Evolutionary conservation across 2,113 vertebrate genomes (phyloP).

Genomic region (Pungitius pungitius): DNA sequence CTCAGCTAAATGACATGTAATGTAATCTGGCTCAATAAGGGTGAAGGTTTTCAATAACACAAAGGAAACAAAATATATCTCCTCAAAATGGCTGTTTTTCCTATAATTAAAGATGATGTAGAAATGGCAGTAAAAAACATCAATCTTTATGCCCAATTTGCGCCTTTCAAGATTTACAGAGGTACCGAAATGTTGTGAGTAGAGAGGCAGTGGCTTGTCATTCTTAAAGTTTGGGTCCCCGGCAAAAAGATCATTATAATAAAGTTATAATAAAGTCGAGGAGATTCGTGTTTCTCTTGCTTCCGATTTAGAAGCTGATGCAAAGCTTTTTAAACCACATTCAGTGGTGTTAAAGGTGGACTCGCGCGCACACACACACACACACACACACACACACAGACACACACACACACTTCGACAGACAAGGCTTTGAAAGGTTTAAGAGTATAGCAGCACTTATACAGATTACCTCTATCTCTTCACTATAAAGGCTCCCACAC

Average conservation of each 20-base stretch:
- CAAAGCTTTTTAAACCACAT: slow-evolving; percentile 45
- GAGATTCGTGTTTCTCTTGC: slow-evolving; percentile 5
- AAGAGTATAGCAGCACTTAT: slow-evolving; percentile 76
- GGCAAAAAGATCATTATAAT: too few species aligned
- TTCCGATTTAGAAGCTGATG: slow-evolving; percentile 33
- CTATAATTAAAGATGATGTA: neutral
- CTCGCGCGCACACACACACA: slow-evolving; percentile 25
- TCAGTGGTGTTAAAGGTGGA: slow-evolving; percentile 24
- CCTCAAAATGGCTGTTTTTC: neutral
- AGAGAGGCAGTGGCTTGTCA: neutral
- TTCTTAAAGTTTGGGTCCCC: neutral
- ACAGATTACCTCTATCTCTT: slow-evolving; percentile 77
- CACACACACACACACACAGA: slow-evolving; percentile 27
- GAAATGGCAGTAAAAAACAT: neutral
- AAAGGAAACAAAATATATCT: neutral
- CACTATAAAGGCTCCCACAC: slow-evolving; percentile 52
- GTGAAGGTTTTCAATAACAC: neutral
- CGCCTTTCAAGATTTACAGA: neutral
- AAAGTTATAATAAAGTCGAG: neutral
- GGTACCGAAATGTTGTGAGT: neutral
- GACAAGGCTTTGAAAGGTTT: slow-evolving; percentile 78
- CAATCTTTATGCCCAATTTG: neutral
- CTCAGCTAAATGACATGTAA: too few species aligned
- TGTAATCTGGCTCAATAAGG: neutral
- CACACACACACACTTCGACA: slow-evolving; percentile 38